phyloP scores from a whole-genome alignment of 2,888 invertebrate species.

The Drosophila conformis region DNA sequence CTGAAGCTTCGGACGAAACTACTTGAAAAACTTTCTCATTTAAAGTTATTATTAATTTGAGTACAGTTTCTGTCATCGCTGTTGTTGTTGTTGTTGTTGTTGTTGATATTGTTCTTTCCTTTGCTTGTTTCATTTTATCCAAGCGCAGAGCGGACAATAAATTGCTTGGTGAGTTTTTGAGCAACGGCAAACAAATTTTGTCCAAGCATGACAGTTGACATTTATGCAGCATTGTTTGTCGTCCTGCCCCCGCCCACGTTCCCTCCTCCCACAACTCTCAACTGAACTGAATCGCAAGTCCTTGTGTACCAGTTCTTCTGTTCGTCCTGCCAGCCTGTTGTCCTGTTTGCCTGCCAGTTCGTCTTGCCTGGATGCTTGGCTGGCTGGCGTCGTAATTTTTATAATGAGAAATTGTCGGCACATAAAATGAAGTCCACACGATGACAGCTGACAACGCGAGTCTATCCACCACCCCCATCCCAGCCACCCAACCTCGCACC shows the following conservation, averaged over 20 bases:
- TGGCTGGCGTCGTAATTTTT: slow-evolving; percentile 68
- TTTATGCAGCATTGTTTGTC: slow-evolving; percentile 67
- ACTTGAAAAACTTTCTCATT: slow-evolving; percentile 60
- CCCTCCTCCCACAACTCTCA: background rate
- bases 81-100: background rate
- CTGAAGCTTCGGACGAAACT: slow-evolving; percentile 42
- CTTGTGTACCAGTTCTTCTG: slow-evolving; percentile 35
- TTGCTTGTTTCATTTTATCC: background rate
- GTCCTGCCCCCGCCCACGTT: slow-evolving; percentile 22
- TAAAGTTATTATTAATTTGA: slow-evolving; percentile 61
- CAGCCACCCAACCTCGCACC: background rate
- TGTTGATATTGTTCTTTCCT: slow-evolving; percentile 1
- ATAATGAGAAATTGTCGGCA: slow-evolving; percentile 80
- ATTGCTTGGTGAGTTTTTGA: slow-evolving; percentile 38
- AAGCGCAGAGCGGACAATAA: slow-evolving; percentile 41
- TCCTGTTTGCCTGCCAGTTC: slow-evolving; percentile 23
- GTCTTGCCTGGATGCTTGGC: slow-evolving; percentile 21
- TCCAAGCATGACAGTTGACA: slow-evolving; percentile 67
- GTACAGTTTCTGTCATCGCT: background rate
- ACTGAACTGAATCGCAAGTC: slow-evolving; percentile 29
- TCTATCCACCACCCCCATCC: slow-evolving; percentile 11
- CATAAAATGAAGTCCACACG: slow-evolving; percentile 75
- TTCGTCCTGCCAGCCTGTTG: slow-evolving; percentile 40
- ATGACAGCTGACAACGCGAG: slow-evolving; percentile 67
- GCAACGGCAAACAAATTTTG: slow-evolving; percentile 58